Evolutionary conservation across 2,888 invertebrate genomes (phyloP), one percentile per base, ranked within the genome.

Genomic region (Mayetiola destructor): DNA sequence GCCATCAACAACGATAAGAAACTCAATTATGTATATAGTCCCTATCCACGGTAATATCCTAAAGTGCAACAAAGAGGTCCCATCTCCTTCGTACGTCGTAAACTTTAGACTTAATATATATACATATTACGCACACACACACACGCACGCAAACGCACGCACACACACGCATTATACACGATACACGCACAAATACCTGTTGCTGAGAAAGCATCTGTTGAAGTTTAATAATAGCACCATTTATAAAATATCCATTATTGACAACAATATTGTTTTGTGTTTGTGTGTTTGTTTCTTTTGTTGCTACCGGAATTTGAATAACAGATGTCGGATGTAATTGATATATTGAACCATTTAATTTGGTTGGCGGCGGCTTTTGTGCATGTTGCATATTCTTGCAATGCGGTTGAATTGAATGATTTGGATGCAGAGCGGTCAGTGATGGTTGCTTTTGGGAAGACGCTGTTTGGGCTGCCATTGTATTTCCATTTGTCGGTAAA

Each of bases 221-320:
- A 57, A 73, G 60, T 62, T 73, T 73, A 42, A 73, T 70, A 16
- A 73, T 70, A 27, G 73, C 71, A 56, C 72, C 72, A 32, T 55
- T 54, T 5, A 54, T 27, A 30, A 56, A 55, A 16, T 57, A 56
- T 6, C 61, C 59, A 53, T 61, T 61, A 64, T 40, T 63, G 56
- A 61, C 59, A 56, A 61, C 64, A 63, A 37, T 36, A 16, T 42
- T 32, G 21, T 56, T 56, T 21, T 54, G 20, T 12, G 54, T 32
- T 23, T 54, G 36, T 20, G 71, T 76, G 67, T 79, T 78, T 53
- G 77, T 76, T 21, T 69, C 69, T 68, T 77, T 75, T 65, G 78
- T 76, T 5, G 79, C 73, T 70, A 80, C 66, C 58, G 80, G 80
- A 71, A 80, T 75, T 72, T 80, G 80, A 68, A 80, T 69, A 52